phyloP scores from a whole-genome alignment of 2,113 vertebrate species.

The Colinus virginianus region DNA sequence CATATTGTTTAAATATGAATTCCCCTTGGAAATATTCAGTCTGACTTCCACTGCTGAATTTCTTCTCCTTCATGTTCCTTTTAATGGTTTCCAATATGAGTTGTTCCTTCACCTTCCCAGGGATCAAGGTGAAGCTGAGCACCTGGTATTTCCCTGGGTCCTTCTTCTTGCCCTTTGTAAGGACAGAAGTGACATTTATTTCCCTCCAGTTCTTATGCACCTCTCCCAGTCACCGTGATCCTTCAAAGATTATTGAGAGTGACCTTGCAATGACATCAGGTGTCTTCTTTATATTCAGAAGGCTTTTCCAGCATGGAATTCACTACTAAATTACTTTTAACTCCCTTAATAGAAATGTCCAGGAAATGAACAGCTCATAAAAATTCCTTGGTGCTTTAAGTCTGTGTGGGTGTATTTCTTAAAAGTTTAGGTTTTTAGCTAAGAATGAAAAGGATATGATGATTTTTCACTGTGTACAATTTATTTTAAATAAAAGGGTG shows the following conservation, averaged over 20 bases:
- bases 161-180: not conserved
- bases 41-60: not conserved
- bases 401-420: not conserved
- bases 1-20: not conserved
- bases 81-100: not conserved
- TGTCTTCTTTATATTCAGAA: not conserved
- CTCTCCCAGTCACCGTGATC: accelerated
- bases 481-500: not conserved
- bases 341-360: not conserved
- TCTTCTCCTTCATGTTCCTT: not conserved
- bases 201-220: not conserved
- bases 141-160: not conserved
- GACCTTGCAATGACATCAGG: not conserved
- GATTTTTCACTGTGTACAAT: not conserved
- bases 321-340: not conserved
- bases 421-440: not conserved
- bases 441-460: too few species aligned
- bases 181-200: not conserved
- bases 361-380: not conserved
- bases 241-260: not conserved
- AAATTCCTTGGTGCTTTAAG: not conserved
- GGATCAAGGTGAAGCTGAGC: not conserved
- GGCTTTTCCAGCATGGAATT: not conserved
- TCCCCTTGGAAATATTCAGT: not conserved
- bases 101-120: not conserved